Base-by-base conservation (phyloP, 2,113 vertebrate species). In the Tragelaphus buxtoni region DNA sequence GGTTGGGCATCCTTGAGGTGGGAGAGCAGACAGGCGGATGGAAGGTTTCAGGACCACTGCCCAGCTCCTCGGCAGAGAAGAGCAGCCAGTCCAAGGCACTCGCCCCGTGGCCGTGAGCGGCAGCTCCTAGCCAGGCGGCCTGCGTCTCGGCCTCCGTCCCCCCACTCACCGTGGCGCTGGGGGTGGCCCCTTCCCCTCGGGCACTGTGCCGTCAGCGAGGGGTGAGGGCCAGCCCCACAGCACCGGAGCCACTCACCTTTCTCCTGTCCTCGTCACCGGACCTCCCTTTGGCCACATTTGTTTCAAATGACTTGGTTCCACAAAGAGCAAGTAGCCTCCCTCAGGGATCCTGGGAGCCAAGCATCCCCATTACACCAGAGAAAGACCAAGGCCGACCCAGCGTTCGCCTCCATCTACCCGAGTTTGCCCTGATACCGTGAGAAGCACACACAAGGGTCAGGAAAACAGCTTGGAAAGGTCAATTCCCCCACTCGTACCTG, bases 51-150 rank as follows among this genome's bases (percentile, higher is more conserved):
- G 22, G 53, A 26, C 26, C 14, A 45, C 3, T 2, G 22, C 72
- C 7, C 39, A 28, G 72, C 72, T 16, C 30, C n/a, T 17, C 17
- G 9, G 5, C 11, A 63, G 77, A 69, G 42, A 28, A 39, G 0
- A 47, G 32, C 2, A 49, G 12, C 5, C 49, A 60, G 12, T 10
- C 11, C 35, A 17, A 18, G 32, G 10, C 4, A 7, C 5, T 30
- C 4, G 69, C 16, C 4, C 14, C 0, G 1, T 7, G 4, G 45
- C 26, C 4, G 0, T 0, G 60, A 61, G 30, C 32, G 51, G 32
- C 65, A 11, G n/a, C n/a, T 11, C 65, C 30, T 2, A 51, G 51
- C 18, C 53, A 32, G 26, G 35, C 5, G 2, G 1, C 0, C 14
- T 3, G 28, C 1, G 8, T 3, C 51, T 42, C 7, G 4, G 26